A percentile compares a stretch with the other conserved stretches of the same genome.
phyloP scores from a whole-genome alignment of 2,797 vertebrate genomes.

The Triplophysa yarkandensis region DNA sequence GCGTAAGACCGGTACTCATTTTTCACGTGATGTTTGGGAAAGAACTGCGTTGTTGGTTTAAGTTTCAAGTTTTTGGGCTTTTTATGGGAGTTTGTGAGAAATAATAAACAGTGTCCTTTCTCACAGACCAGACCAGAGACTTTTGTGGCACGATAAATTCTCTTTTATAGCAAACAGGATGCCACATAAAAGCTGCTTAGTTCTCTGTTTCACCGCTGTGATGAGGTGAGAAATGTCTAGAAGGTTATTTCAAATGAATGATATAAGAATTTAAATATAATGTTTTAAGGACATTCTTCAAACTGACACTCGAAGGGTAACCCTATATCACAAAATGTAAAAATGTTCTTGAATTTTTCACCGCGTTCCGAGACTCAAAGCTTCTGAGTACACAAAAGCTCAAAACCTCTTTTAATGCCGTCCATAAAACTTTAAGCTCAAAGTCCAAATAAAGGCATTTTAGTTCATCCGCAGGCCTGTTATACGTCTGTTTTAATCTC shows the following conservation, averaged over 20 bases:
- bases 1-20: neutral
- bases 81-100: neutral
- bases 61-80: neutral
- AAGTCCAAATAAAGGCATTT: conserved; percentile 3
- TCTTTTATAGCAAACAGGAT: neutral
- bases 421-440: neutral
- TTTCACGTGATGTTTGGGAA: neutral
- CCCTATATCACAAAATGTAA: too few relatives aligned
- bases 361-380: neutral
- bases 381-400: neutral
- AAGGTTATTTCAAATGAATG: neutral
- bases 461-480: neutral
- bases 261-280: too few relatives aligned
- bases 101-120: conserved; percentile 27
- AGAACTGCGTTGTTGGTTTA: neutral
- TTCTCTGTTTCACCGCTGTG: neutral
- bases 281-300: too few relatives aligned
- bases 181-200: neutral
- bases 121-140: neutral
- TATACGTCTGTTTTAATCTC: neutral
- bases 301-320: too few relatives aligned
- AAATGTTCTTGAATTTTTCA: too few relatives aligned
- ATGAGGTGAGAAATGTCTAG: neutral
- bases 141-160: neutral
- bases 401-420: neutral